These are phyloP conservation scores for Delphinus delphis DNA, from an alignment of 2,113 vertebrate species.

Conservation along the genomic window DNA sequence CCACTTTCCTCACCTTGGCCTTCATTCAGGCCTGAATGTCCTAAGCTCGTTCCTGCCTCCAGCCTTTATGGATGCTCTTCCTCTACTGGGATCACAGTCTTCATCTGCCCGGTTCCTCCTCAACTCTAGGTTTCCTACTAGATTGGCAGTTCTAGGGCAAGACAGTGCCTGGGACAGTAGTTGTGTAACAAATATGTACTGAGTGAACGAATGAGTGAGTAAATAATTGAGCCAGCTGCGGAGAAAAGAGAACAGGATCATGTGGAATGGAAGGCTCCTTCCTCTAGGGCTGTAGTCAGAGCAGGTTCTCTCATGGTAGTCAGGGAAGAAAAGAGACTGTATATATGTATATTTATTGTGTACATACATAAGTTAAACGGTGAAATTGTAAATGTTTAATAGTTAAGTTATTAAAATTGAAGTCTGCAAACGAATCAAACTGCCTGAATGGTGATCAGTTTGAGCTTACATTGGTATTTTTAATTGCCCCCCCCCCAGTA, in stretches of 20 bases:
- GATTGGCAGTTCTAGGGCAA: neutral
- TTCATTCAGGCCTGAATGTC: neutral
- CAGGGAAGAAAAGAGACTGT: neutral
- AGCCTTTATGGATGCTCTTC: neutral
- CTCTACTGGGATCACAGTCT: neutral
- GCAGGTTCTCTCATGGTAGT: neutral
- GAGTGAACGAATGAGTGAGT: neutral
- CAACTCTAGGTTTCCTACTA: neutral
- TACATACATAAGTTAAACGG: neutral
- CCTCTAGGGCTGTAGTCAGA: neutral
- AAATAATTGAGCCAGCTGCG: neutral
- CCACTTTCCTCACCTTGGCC: neutral
- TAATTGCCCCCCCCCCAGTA: neutral
- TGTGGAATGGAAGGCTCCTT: neutral
- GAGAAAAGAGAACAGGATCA: neutral
- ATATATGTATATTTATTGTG: neutral
- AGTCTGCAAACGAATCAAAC: neutral
- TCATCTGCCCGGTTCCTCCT: neutral
- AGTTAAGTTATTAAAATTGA: constrained; percentile 2
- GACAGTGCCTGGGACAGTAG: neutral
- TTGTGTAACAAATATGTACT: neutral
- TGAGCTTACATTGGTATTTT: neutral
- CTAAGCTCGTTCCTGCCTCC: neutral
- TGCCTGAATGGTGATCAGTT: neutral
- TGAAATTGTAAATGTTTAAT: neutral